These are phyloP conservation scores for Pachypanchax playfairii DNA, from an alignment of 2,113 vertebrate genomes.

Conservation along the genomic window DNA sequence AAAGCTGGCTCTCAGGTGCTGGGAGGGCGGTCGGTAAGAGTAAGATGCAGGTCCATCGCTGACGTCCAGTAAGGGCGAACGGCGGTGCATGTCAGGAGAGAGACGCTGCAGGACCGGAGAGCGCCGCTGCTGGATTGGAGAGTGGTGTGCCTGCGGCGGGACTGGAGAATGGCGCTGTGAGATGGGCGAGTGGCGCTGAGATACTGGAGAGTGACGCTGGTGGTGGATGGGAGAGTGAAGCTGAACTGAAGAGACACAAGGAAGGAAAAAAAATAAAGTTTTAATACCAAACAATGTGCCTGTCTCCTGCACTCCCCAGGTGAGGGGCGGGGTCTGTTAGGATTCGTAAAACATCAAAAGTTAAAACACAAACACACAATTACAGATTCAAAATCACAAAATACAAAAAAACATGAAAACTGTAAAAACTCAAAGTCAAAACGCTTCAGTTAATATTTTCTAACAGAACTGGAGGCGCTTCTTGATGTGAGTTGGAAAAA, in stretches of 20 bases:
- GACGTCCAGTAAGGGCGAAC: conserved; percentile 82
- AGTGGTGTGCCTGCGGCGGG: conserved; percentile 77
- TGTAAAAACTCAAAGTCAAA: too few relatives aligned
- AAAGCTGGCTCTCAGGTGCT: conserved; percentile 92
- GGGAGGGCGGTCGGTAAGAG: conserved; percentile 86
- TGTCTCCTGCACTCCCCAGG: too few relatives aligned
- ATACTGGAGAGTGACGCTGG: conserved; percentile 82
- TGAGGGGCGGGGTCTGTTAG: too few relatives aligned
- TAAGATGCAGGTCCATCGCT: conserved; percentile 84
- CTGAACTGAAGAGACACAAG: conserved; percentile 80
- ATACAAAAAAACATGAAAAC: too few relatives aligned
- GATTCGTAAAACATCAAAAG: too few relatives aligned
- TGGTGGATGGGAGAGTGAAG: conserved; percentile 84
- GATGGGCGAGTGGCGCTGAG: conserved; percentile 87
- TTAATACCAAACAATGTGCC: neutral
- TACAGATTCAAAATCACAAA: too few relatives aligned
- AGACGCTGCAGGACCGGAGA: conserved; percentile 85
- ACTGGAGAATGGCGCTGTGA: conserved; percentile 80
- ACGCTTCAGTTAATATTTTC: too few relatives aligned
- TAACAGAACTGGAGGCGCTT: too few relatives aligned
- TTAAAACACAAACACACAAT: too few relatives aligned
- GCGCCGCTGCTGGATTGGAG: conserved; percentile 84
- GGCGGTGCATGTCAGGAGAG: conserved; percentile 83
- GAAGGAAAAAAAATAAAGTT: fast-evolving
- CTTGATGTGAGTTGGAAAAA: too few relatives aligned